phyloP scores from a whole-genome alignment of 2,888 invertebrate species.

The Congeria kusceri region DNA sequence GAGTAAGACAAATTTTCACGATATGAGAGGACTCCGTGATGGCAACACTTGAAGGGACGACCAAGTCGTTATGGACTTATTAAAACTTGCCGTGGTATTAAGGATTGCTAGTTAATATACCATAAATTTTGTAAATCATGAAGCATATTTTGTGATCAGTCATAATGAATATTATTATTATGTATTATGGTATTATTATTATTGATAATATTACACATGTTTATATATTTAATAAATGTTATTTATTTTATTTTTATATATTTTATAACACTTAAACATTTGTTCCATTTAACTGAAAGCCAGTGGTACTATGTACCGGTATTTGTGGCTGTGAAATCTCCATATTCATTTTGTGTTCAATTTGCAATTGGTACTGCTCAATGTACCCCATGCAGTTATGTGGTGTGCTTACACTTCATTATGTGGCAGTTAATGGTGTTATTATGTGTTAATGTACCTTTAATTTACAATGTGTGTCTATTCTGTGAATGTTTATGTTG shows the following conservation, averaged over 20 bases:
- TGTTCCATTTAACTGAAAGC: neutral
- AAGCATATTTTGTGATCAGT: slow-evolving; percentile 29
- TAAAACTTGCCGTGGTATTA: no score
- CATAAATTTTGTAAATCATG: slow-evolving; percentile 18
- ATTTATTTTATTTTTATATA: no score
- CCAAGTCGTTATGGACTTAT: no score
- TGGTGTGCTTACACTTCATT: neutral
- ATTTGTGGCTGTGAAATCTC: neutral
- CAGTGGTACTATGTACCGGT: neutral
- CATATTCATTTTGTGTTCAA: slow-evolving; percentile 24
- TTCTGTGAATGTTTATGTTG: no score
- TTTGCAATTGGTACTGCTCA: neutral
- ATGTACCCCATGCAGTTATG: slow-evolving; percentile 7
- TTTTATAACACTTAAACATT: no score
- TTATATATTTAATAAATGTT: neutral
- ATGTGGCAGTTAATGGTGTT: neutral
- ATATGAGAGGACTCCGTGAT: slow-evolving; percentile 52
- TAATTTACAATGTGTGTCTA: neutral
- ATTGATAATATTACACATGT: neutral
- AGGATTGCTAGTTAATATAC: no score
- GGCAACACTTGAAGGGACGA: slow-evolving; percentile 26
- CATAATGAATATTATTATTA: neutral
- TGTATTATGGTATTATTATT: neutral
- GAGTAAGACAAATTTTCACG: slow-evolving; percentile 43
- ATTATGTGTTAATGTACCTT: neutral